Conservation (phyloP, 1,140 invertebrate species). For the Hycleus cichorii region DNA sequence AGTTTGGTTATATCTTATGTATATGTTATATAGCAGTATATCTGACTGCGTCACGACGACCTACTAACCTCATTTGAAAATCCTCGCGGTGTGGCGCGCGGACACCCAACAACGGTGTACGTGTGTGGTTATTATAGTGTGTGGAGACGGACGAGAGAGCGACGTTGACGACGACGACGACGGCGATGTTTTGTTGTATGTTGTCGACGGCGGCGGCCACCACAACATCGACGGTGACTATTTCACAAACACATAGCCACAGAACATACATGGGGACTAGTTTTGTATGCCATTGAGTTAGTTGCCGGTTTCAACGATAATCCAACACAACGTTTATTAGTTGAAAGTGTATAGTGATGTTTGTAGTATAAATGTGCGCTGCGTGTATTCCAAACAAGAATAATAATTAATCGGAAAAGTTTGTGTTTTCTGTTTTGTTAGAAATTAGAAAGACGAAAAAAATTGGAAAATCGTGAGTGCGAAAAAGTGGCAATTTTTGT, state of each 20-base stretch:
- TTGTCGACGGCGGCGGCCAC: too few relatives aligned
- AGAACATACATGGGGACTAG: too few relatives aligned
- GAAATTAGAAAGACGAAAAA: too few relatives aligned
- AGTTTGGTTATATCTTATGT: too few relatives aligned
- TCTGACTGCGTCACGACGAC: conserved; percentile 36
- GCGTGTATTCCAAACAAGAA: too few relatives aligned
- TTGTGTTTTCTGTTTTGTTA: too few relatives aligned
- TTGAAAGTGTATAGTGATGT: not conserved
- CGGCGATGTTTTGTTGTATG: conserved; percentile 6
- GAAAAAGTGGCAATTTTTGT: too few relatives aligned
- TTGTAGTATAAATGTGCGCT: not conserved
- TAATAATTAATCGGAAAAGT: too few relatives aligned
- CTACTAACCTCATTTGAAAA: conserved; percentile 39
- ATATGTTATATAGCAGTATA: too few relatives aligned
- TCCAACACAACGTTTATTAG: not conserved
- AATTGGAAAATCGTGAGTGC: not conserved
- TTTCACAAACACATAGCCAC: too few relatives aligned
- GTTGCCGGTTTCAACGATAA: conserved; percentile 17
- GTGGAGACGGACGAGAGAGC: conserved; percentile 1
- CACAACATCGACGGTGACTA: too few relatives aligned
- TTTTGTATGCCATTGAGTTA: conserved; percentile 31
- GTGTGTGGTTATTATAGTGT: too few relatives aligned
- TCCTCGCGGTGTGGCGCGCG: conserved; percentile 28
- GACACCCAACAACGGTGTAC: not conserved
- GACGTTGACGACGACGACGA: conserved; percentile 12